phyloP scores from a whole-genome alignment of 2,888 invertebrate species.

The Nomada ruficornis region DNA sequence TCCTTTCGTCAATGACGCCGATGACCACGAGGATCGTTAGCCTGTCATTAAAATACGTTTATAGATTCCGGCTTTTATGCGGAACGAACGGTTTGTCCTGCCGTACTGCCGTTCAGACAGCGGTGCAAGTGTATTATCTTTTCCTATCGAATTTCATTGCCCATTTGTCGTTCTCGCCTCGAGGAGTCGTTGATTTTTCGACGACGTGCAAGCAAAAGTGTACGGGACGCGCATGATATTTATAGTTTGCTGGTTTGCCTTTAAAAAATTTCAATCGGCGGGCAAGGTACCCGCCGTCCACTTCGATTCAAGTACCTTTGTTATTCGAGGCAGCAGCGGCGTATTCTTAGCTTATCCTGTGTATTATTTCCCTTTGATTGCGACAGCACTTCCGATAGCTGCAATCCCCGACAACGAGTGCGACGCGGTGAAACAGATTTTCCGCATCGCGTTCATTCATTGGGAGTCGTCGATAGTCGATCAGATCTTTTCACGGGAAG shows the following conservation, averaged over 20 bases:
- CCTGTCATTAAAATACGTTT: not conserved
- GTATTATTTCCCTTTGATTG: no score
- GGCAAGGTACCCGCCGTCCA: no score
- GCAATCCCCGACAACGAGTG: no score
- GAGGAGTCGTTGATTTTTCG: not conserved
- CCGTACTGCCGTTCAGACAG: no score
- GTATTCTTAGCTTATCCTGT: not conserved
- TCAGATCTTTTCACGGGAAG: not conserved
- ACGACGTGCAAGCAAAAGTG: not conserved
- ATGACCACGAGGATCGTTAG: constrained; percentile 7
- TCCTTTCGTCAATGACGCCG: not conserved
- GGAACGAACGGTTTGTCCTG: no score
- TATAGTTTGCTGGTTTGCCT: not conserved
- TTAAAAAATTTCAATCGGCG: constrained; percentile 1
- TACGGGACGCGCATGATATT: no score
- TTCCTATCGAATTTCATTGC: not conserved
- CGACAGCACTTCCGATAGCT: not conserved
- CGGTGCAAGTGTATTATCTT: no score
- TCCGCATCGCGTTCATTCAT: not conserved
- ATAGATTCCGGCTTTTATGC: not conserved
- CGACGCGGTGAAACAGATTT: not conserved
- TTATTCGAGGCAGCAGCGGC: not conserved
- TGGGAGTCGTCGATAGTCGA: not conserved
- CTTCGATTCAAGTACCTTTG: not conserved
- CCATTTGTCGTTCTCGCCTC: no score